Evolutionary conservation across 2,888 invertebrate species (phyloP).

Genomic region (Cistogaster globosa): DNA sequence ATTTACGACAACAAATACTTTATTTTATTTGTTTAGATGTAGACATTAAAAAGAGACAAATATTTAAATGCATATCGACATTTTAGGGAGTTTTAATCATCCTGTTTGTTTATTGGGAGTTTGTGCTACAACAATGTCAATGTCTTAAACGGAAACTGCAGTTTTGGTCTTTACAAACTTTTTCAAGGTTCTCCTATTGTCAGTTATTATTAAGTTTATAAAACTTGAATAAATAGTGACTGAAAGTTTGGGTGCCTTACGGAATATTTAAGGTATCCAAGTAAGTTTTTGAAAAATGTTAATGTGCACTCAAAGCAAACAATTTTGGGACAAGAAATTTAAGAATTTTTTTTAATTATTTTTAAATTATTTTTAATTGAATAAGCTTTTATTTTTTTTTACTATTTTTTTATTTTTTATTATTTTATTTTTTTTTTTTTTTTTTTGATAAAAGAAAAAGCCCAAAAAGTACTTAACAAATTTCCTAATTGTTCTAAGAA

Average conservation of each 20-base stretch:
- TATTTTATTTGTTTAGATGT: conserved; percentile 3
- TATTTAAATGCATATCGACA: neutral
- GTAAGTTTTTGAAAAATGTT: neutral
- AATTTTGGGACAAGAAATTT: no score
- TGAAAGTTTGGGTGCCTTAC: neutral
- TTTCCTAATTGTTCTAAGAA: no score
- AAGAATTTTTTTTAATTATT: no score
- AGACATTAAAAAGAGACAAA: neutral
- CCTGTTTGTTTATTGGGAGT: conserved; percentile 36
- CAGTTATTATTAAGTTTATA: conserved; percentile 5
- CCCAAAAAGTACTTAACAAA: no score
- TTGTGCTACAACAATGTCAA: conserved; percentile 16
- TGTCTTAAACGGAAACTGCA: conserved; percentile 62
- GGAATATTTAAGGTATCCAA: conserved; percentile 17
- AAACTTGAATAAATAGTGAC: neutral
- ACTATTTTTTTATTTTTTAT: no score
- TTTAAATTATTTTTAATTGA: no score
- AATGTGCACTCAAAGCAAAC: neutral
- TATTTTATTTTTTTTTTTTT: no score
- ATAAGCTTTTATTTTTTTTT: no score
- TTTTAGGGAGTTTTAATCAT: conserved; percentile 31
- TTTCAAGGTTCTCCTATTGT: conserved; percentile 32
- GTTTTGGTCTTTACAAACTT: conserved; percentile 56
- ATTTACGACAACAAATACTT: conserved; percentile 1
- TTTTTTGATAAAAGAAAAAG: no score